Evolutionary conservation across 2,888 invertebrate genomes (phyloP).

Genomic region (Acanthoscelides obtectus): DNA sequence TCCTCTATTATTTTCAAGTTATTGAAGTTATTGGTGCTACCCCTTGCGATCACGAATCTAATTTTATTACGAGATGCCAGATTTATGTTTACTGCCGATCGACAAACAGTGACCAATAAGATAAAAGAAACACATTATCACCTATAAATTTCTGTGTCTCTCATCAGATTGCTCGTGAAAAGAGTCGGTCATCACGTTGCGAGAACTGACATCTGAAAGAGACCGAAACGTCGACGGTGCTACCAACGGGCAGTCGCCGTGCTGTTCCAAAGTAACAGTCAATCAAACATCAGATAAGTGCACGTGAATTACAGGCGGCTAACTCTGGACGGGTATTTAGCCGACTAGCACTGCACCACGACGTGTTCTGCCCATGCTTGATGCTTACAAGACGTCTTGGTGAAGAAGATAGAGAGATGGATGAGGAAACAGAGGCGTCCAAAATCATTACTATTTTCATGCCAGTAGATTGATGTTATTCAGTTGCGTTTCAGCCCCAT

Average conservation of each 20-base stretch:
- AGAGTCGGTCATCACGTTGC: not conserved
- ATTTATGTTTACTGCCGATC: no score
- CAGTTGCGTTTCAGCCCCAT: no score
- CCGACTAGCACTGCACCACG: not conserved
- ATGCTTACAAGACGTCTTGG: not conserved
- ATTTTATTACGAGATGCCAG: no score
- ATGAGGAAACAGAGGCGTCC: not conserved
- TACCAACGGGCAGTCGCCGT: constrained; percentile 1
- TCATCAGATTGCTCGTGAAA: not conserved
- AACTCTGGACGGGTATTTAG: not conserved
- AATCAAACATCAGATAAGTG: constrained; percentile 20
- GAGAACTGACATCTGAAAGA: not conserved
- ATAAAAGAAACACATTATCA: not conserved
- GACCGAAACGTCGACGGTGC: not conserved
- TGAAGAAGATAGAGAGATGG: not conserved
- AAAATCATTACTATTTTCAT: not conserved
- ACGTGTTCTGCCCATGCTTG: not conserved
- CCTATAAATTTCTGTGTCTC: not conserved
- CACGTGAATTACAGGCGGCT: constrained; percentile 17
- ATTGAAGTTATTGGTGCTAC: no score
- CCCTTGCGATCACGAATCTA: no score
- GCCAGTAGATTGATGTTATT: no score
- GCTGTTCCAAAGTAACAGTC: constrained; percentile 13
- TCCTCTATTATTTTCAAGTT: no score
- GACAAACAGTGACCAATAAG: not conserved